Conservation (phyloP, 2,888 invertebrate genomes). For the Spodoptera littoralis region DNA sequence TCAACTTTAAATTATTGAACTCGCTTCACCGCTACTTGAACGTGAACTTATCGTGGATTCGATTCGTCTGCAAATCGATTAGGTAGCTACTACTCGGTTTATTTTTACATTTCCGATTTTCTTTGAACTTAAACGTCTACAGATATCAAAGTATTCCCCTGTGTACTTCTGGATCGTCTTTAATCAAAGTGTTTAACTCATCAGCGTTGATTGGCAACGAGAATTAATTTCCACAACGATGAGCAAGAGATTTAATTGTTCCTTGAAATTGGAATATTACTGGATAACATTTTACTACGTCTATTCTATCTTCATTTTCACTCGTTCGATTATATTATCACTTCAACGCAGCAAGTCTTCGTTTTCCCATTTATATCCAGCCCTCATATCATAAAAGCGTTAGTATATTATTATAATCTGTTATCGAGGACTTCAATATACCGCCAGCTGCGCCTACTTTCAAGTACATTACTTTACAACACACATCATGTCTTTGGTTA, state of each 20-base stretch:
- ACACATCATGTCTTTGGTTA: neutral
- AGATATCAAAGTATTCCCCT: constrained; percentile 1
- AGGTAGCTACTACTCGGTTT: constrained; percentile 2
- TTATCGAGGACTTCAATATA: constrained; percentile 1
- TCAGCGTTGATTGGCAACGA: constrained; percentile 8
- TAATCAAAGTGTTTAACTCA: constrained; percentile 6
- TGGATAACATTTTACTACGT: neutral
- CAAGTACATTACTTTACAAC: constrained; percentile 14
- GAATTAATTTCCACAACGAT: neutral
- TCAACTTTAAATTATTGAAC: constrained; percentile 12
- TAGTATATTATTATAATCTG: neutral
- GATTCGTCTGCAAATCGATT: constrained; percentile 26
- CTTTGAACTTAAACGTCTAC: constrained; percentile 18
- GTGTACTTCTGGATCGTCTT: constrained; percentile 15
- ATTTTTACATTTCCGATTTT: constrained; percentile 24
- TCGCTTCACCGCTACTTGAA: constrained; percentile 12
- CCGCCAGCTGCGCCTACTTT: constrained; percentile 1
- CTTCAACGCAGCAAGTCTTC: too few species aligned
- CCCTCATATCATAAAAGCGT: too few species aligned
- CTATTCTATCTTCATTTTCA: too few species aligned
- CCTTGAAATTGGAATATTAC: neutral
- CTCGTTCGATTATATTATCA: too few species aligned
- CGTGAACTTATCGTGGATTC: constrained; percentile 16
- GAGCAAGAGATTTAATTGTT: constrained; percentile 3
- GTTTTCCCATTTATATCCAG: too few species aligned